Evolutionary conservation across 2,888 invertebrate species (phyloP).

Genomic region (Cephus sareptanus): DNA sequence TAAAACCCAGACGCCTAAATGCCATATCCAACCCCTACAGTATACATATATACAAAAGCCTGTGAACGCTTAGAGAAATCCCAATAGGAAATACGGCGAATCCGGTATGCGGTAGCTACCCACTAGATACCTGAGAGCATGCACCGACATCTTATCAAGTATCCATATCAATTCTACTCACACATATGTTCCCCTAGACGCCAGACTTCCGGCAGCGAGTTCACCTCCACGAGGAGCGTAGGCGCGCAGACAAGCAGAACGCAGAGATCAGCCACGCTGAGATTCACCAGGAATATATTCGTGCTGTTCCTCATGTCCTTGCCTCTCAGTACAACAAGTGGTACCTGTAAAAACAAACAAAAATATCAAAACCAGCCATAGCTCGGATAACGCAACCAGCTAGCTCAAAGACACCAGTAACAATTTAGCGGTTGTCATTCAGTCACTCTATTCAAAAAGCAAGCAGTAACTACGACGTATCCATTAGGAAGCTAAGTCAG

Average conservation of each 20-base stretch:
- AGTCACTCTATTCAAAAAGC: background rate
- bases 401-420: background rate
- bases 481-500: background rate
- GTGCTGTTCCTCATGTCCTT: conserved; percentile 96
- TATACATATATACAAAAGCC: conserved; percentile 5
- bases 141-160: background rate
- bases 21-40: conserved; percentile 17
- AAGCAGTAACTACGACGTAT: background rate
- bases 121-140: background rate
- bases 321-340: conserved; percentile 90
- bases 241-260: conserved; percentile 93
- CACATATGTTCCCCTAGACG: conserved; percentile 92
- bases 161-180: conserved; percentile 72
- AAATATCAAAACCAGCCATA: background rate
- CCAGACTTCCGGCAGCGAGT: conserved; percentile 92
- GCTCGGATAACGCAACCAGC: background rate
- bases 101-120: background rate
- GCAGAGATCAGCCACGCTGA: conserved; percentile 92
- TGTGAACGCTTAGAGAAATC: background rate
- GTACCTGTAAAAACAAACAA: conserved; percentile 66
- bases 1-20: conserved; percentile 47
- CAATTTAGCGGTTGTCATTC: background rate
- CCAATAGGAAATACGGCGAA: background rate
- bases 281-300: conserved; percentile 93
- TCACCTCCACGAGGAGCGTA: conserved; percentile 93